phyloP scores from a whole-genome alignment of 2,113 vertebrate genomes.

The Azemiops feae region DNA sequence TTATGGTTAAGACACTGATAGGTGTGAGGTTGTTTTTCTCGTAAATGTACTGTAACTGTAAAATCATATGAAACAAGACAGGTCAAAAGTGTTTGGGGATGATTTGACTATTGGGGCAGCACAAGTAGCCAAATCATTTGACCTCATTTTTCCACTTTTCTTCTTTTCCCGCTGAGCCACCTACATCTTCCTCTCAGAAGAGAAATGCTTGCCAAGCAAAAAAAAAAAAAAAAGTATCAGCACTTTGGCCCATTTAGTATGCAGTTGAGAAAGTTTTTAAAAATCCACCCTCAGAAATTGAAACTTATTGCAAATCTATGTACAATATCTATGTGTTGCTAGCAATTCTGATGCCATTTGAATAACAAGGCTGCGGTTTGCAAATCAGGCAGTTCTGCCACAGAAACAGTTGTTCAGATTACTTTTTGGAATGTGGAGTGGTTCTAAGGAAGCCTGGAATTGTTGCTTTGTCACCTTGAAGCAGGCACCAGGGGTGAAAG shows the following conservation, averaged over 20 bases:
- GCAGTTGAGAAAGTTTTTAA: slow-evolving; percentile 19
- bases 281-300: slow-evolving; percentile 52
- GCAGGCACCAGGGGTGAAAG: not conserved
- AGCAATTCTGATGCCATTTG: not conserved
- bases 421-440: not conserved
- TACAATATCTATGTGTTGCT: not conserved
- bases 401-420: not conserved
- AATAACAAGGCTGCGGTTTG: not conserved
- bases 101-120: not conserved
- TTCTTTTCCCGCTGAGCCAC: slow-evolving; percentile 49
- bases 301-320: slow-evolving; percentile 27
- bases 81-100: not conserved
- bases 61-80: not conserved
- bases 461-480: not conserved
- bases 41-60: not conserved
- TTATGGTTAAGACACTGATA: not conserved
- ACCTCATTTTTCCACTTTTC: slow-evolving; percentile 52
- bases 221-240: not conserved
- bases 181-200: slow-evolving; percentile 64
- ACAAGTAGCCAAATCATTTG: slow-evolving; percentile 32
- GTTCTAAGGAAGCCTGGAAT: not conserved
- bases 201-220: slow-evolving; percentile 57
- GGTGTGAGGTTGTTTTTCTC: slow-evolving; percentile 13
- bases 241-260: slow-evolving; percentile 9
- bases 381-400: not conserved